Evolutionary conservation across 2,888 invertebrate species (phyloP).

Genomic region (Drosophila affinis): DNA sequence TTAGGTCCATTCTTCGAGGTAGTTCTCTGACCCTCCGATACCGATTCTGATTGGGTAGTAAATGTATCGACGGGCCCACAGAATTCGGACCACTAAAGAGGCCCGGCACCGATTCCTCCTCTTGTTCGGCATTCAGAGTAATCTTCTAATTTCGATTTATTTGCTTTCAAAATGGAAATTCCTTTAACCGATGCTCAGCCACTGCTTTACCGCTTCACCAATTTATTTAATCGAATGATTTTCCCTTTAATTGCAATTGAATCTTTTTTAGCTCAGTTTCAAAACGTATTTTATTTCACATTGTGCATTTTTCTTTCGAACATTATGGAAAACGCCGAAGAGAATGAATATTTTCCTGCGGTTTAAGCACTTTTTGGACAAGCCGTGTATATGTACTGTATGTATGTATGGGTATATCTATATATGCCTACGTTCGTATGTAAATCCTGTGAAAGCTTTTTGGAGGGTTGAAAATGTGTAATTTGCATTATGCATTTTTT

Average conservation of each 20-base stretch:
- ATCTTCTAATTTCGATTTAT: background rate
- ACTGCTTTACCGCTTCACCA: too few species aligned
- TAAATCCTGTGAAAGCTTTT: slow-evolving; percentile 16
- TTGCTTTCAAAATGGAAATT: background rate
- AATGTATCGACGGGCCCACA: background rate
- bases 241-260: background rate
- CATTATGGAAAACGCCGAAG: background rate
- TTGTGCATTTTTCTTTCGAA: background rate
- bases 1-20: slow-evolving; percentile 10
- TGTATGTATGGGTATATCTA: background rate
- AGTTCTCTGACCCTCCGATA: slow-evolving; percentile 8
- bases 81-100: background rate
- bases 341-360: background rate
- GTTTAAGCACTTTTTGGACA: background rate
- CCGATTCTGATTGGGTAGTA: background rate
- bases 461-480: slow-evolving; percentile 42
- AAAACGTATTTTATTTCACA: background rate
- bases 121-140: background rate
- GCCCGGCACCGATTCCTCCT: background rate
- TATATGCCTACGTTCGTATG: slow-evolving; percentile 3
- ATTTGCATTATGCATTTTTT: slow-evolving; percentile 55
- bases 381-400: background rate
- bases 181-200: too few species aligned
- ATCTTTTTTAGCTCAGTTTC: background rate
- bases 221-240: background rate